Percentiles rank a stretch among this genome's conserved stretches.
Evolutionary conservation across 2,888 invertebrate species (phyloP).

Genomic region (Cryptocephalus moraei): DNA sequence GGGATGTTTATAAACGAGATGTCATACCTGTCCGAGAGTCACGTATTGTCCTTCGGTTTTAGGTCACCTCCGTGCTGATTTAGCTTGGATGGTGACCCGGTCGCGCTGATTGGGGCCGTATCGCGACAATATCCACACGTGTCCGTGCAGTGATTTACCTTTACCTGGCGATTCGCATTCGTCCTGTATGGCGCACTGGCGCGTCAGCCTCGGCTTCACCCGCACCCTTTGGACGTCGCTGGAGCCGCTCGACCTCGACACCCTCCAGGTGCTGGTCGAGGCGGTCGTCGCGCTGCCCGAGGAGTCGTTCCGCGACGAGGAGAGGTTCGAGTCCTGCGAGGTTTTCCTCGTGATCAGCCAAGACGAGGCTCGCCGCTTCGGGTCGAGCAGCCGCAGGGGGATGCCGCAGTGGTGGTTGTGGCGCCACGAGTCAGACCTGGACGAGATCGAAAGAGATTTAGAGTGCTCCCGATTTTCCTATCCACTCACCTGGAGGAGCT

Average conservation of each 20-base stretch:
- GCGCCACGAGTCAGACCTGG: constrained; percentile 75
- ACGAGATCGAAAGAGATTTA: background rate
- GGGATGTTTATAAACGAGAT: no score
- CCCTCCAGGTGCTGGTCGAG: constrained; percentile 81
- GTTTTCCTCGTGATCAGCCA: constrained; percentile 89
- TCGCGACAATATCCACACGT: no score
- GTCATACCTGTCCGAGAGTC: no score
- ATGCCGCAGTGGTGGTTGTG: constrained; percentile 67
- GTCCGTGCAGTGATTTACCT: background rate
- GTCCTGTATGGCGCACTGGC: constrained; percentile 71
- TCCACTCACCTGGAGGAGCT: constrained; percentile 52
- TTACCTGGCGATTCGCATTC: constrained; percentile 51
- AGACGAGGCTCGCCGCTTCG: constrained; percentile 71
- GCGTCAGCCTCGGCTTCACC: constrained; percentile 54
- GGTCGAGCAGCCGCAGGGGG: constrained; percentile 61
- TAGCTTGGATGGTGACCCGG: no score
- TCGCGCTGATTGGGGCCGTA: no score
- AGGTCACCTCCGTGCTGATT: no score
- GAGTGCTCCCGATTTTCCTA: background rate
- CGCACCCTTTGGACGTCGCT: constrained; percentile 40
- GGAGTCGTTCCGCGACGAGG: constrained; percentile 84
- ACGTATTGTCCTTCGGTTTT: no score
- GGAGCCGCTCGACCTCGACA: constrained; percentile 74
- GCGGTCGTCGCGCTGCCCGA: constrained; percentile 83
- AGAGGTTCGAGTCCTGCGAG: constrained; percentile 84